Conservation (phyloP, 2,113 vertebrate genomes). For the Tinamus guttatus region DNA sequence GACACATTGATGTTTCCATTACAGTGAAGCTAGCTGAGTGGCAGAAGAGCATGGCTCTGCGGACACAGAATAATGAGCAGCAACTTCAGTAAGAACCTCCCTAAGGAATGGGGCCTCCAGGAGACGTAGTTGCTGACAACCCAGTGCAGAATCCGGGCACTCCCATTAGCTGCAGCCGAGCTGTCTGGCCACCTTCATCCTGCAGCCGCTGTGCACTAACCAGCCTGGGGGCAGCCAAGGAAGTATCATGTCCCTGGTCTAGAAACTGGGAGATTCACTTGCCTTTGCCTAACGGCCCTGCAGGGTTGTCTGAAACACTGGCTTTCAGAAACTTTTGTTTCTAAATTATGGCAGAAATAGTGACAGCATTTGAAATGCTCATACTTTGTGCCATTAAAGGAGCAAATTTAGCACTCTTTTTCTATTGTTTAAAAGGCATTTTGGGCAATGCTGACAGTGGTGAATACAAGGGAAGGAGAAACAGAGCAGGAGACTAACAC, state of each 20-base stretch:
- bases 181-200: background rate
- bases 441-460: background rate
- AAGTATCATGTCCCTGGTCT: background rate
- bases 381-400: background rate
- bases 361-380: background rate
- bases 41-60: background rate
- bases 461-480: background rate
- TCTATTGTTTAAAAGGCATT: background rate
- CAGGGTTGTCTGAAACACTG: rapidly evolving
- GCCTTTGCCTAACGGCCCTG: background rate
- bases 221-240: background rate
- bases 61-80: background rate
- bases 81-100: background rate
- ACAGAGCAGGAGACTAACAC: background rate
- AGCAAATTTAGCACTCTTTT: background rate
- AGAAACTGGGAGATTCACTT: background rate
- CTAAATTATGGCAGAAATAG: background rate
- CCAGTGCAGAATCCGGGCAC: background rate
- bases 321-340: background rate
- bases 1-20: rapidly evolving
- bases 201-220: background rate
- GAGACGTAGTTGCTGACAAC: background rate
- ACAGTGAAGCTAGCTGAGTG: background rate
- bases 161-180: background rate
- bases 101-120: background rate